These are phyloP conservation scores for Heliothis subflexa DNA, from an alignment of 1,140 invertebrate genomes.

Conservation along the genomic window DNA sequence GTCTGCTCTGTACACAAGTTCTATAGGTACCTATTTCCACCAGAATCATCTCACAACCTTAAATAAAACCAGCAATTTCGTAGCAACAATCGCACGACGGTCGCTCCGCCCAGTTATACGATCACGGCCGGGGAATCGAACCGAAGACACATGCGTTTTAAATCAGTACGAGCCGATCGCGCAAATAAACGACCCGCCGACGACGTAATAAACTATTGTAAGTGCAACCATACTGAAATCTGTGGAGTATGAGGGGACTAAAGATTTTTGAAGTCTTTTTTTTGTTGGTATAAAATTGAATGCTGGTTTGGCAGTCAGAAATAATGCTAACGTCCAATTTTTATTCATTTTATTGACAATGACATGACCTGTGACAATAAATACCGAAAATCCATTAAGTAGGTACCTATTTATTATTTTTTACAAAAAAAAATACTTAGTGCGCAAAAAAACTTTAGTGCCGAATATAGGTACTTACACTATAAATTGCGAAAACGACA, in stretches of 20 bases:
- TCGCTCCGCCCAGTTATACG: background rate
- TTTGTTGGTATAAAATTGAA: background rate
- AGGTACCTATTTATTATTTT: too few species aligned
- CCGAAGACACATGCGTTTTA: conserved; percentile 71
- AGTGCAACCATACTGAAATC: conserved; percentile 49
- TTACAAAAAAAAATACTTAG: too few species aligned
- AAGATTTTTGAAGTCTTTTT: conserved; percentile 8
- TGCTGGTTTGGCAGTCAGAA: background rate
- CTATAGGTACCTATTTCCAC: background rate
- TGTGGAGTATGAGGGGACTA: conserved; percentile 50
- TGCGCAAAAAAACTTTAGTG: too few species aligned
- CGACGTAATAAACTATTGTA: conserved; percentile 70
- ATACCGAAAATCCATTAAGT: too few species aligned
- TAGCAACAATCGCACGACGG: conserved; percentile 21
- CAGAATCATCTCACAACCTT: background rate
- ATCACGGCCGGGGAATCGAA: conserved; percentile 61
- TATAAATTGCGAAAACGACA: too few species aligned
- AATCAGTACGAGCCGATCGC: conserved; percentile 69
- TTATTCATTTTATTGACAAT: too few species aligned
- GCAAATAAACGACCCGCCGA: conserved; percentile 68
- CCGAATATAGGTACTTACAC: too few species aligned
- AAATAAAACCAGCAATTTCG: background rate
- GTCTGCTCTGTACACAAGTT: too few species aligned
- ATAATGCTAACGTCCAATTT: too few species aligned
- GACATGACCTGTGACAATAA: too few species aligned